Base-by-base conservation (phyloP, 2,113 vertebrate species). In the Taurulus bubalis region DNA sequence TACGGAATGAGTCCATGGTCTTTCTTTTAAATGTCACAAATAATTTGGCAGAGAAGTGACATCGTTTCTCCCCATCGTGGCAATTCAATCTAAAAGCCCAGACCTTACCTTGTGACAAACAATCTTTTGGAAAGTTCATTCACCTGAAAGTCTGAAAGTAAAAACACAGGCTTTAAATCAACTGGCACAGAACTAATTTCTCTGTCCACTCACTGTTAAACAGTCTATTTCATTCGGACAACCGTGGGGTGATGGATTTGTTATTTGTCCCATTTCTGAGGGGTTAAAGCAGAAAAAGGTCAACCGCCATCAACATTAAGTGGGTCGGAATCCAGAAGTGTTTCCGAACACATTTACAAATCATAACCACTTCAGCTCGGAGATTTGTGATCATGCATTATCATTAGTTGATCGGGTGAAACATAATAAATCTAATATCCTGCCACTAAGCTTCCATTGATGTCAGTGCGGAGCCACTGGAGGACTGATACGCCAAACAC, bases 401-500 rank as follows among this genome's bases (percentile, higher is more conserved):
- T 49, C n/a, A 38, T 36, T 38, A 55, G 15, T 81, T 64, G 8
- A 45, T 40, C 14, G 34, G 20, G 22, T n/a, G 22, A 83, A 59
- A 67, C 22, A 22, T 65, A 79, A 77, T 47, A 49, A 59, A 67
- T 67, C 28, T 4, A 30, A 71, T 53, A 51, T 71, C 77, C 74
- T 59, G 64, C 71, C 53, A 64, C 65, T 80, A 60, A 67, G 64
- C 59, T 67, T 75, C 69, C 76, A 77, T 32, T 75, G 70, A 84
- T 87, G 87, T 69, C 45, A 79, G 60, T 10, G 77, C 34, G 0
- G 79, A 83, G 82, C 82, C 82, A 78, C 79, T 71, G 77, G 74
- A 88, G 83, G 63, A 88, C 79, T 88, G 78, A 72, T 84, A 77
- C 79, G 59, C 71, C 59, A 76, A 82, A 83, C 84, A 80, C 22